Conservation (phyloP, 2,888 invertebrate species). For the Bembecia ichneumoniformis region DNA sequence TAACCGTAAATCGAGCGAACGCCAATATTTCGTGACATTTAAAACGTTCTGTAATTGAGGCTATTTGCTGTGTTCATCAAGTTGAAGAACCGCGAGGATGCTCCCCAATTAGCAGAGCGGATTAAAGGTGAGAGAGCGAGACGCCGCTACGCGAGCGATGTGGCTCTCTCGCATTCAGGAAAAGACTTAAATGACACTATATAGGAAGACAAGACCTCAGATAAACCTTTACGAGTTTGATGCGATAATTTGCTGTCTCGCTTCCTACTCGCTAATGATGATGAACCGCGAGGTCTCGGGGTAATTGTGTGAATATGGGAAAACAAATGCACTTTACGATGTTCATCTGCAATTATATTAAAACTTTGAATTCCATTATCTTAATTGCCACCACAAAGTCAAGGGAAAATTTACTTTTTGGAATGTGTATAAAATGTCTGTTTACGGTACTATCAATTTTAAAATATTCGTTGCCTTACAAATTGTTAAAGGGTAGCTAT, state of each 20-base stretch:
- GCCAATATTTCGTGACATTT: constrained; percentile 23
- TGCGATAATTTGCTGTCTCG: constrained; percentile 3
- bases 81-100: constrained; percentile 7
- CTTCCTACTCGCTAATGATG: constrained; percentile 30
- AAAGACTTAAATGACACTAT: constrained; percentile 1
- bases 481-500: constrained; percentile 17
- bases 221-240: background rate
- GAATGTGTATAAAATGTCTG: no score
- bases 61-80: constrained; percentile 12
- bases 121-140: background rate
- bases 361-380: background rate
- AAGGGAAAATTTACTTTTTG: constrained; percentile 13
- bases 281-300: constrained; percentile 7
- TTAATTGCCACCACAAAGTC: background rate
- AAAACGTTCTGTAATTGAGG: constrained; percentile 21
- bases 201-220: constrained; percentile 10
- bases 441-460: no score
- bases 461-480: no score
- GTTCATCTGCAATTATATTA: background rate
- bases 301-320: background rate
- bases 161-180: background rate
- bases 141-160: background rate
- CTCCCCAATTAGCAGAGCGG: constrained; percentile 7
- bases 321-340: background rate
- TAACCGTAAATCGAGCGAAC: background rate